Evolutionary conservation across 2,888 invertebrate species (phyloP).

Genomic region (Brachycybe producta): DNA sequence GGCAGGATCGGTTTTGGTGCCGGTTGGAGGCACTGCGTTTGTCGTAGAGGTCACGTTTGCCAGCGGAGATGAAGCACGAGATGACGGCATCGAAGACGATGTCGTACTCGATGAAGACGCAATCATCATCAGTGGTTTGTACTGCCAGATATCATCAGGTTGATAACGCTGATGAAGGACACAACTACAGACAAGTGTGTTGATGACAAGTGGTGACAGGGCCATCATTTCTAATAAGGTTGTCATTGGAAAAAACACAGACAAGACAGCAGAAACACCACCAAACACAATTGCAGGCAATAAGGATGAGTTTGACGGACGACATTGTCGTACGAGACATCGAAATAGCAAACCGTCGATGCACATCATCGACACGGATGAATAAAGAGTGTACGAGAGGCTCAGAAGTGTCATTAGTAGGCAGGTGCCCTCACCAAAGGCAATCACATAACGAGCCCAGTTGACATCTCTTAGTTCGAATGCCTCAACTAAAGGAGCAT

Average conservation of each 20-base stretch:
- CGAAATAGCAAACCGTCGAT: constrained; percentile 22
- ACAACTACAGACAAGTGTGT: constrained; percentile 25
- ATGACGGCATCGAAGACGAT: background rate
- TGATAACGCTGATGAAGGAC: constrained; percentile 27
- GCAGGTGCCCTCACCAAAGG: constrained; percentile 3
- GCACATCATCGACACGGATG: constrained; percentile 18
- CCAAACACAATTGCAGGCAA: constrained; percentile 11
- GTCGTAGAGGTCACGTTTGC: background rate
- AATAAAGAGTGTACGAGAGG: constrained; percentile 17
- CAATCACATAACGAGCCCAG: constrained; percentile 19
- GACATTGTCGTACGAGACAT: constrained; percentile 13
- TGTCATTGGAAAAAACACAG: constrained; percentile 7
- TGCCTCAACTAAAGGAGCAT: constrained; percentile 15
- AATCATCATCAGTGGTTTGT: constrained; percentile 5
- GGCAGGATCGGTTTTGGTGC: background rate
- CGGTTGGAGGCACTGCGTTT: background rate
- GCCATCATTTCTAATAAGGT: constrained; percentile 17
- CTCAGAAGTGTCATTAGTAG: constrained; percentile 13
- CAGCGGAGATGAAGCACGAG: background rate
- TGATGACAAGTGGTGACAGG: constrained; percentile 25
- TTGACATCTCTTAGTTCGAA: constrained; percentile 15
- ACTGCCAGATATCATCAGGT: constrained; percentile 17
- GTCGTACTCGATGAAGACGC: background rate
- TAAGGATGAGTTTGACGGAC: background rate
- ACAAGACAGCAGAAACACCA: constrained; percentile 10